Evolutionary conservation across 2,113 vertebrate genomes (phyloP), one percentile per base, ranked within the genome.

Genomic region (Oryzias javanicus): DNA sequence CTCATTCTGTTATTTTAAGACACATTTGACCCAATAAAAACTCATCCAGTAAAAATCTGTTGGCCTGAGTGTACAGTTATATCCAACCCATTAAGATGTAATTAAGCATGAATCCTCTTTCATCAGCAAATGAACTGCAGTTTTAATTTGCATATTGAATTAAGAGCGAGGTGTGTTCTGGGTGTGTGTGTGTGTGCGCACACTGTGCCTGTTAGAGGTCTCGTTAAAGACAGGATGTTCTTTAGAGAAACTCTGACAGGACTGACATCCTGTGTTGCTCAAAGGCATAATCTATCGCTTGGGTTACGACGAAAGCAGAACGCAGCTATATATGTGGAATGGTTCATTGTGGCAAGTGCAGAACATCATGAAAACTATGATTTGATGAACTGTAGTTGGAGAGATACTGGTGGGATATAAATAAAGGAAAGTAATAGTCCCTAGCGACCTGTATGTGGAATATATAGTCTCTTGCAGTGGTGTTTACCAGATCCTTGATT

Each of bases 61-160:
- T 69, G 71, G 70, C 62, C 67, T 41, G 52, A 71, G 64, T 57
- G 46, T 47, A 50, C 75, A 64, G 69, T 80, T 80, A 70, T 75
- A 77, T 73, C 74, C 74, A 67, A 72, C 42, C 81, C 83, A 87
- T 87, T 86, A 86, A 72, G 72, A 79, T 72, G 82, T 78, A 83
- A 82, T 76, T 87, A 74, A 87, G 67, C 81, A 77, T 65, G 80
- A 82, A 85, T 85, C 76, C 81, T 67, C 78, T 87, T 87, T 87
- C 81, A 87, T 86, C 81, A 83, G 79, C 79, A 83, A 88, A 86
- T 87, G 76, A 85, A 80, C 67, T 72, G 72, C 70, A 51, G 59
- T 79, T 80, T 76, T 50, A 84, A 80, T 89, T 89, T 80, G 74
- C 74, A 86, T 83, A 82, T 74, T 86, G 70, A 84, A 84, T 81